Conservation (phyloP, 2,888 invertebrate genomes). For the Caenorhabditis drosophilae region DNA sequence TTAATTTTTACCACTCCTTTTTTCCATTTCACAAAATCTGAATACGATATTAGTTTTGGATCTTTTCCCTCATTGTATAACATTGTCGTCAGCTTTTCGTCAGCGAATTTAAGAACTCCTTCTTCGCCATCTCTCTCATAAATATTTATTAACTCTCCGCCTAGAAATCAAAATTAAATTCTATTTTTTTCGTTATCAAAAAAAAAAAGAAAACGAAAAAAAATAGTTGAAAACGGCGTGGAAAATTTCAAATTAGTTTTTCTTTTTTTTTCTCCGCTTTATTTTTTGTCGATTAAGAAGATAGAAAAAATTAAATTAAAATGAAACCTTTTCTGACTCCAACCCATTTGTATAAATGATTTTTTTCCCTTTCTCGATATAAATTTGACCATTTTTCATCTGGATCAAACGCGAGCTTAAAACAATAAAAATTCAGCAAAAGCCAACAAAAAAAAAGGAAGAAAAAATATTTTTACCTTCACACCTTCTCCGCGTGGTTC, state of each 20-base stretch:
- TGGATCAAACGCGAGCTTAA: conserved; percentile 58
- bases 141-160: conserved; percentile 86
- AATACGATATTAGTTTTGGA: conserved; percentile 80
- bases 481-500: conserved; percentile 40
- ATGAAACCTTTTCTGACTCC: conserved; percentile 59
- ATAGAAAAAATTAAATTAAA: not conserved
- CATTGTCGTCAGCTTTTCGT: conserved; percentile 63
- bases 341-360: conserved; percentile 69
- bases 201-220: not conserved
- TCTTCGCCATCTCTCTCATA: conserved; percentile 75
- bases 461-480: no score
- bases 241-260: no score
- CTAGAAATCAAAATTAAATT: conserved; percentile 32
- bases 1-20: conserved; percentile 60
- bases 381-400: conserved; percentile 69
- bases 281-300: not conserved
- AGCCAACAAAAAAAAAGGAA: no score
- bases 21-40: conserved; percentile 86
- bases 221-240: not conserved
- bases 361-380: conserved; percentile 69
- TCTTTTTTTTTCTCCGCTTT: no score
- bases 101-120: conserved; percentile 71
- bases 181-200: not conserved
- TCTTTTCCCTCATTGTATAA: conserved; percentile 78
- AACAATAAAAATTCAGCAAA: not conserved